Evolutionary conservation across 2,888 invertebrate genomes (phyloP), one percentile per base, ranked within the genome.

Genomic region (Poecilobothrus nobilitatus): DNA sequence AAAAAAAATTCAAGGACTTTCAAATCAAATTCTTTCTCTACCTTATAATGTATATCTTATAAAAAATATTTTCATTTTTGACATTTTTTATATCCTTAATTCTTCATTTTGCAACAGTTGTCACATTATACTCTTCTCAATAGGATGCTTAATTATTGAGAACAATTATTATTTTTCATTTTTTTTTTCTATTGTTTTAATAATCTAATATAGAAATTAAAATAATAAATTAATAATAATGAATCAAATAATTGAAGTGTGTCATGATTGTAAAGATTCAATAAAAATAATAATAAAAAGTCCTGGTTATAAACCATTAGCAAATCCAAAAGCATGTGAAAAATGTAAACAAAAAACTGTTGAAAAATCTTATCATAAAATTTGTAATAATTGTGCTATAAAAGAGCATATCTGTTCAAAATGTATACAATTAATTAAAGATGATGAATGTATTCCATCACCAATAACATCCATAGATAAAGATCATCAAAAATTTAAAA

Each of bases 401-500:
- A 53, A 53, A 53, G 53, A 53, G 7, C 53, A 53, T n/a, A 53
- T 53, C 18, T 53, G 53, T 53, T 8, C 53, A 12, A 53, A 53
- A 53, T 53, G 53, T 18, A 53, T 18, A n/a, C 5, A 18, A 53
- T 12, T 53, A 18, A 53, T 53, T n/a, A 53, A 53, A 53, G 53
- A 53, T 53, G 53, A 53, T 53, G 53, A 53, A 6, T 53, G 53
- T 53, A 53, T 53, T 53, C 53, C 15, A 53, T 53, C 53, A 15
- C 53, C 53, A 1, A 53, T 53, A 2, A n/a, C 7, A 18, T 4
- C 53, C 7, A 5, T 8, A 6, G 53, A 53, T 53, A 53, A 53
- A 53, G 53, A 53, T 12, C 53, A 53, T 53, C 53, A 53, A n/a
- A 53, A 53, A 53, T 53, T 53, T 53, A 53, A 53, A n/a, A 53